phyloP scores from a whole-genome alignment of 2,888 invertebrate species.

The Sphecodes monilicornis region DNA sequence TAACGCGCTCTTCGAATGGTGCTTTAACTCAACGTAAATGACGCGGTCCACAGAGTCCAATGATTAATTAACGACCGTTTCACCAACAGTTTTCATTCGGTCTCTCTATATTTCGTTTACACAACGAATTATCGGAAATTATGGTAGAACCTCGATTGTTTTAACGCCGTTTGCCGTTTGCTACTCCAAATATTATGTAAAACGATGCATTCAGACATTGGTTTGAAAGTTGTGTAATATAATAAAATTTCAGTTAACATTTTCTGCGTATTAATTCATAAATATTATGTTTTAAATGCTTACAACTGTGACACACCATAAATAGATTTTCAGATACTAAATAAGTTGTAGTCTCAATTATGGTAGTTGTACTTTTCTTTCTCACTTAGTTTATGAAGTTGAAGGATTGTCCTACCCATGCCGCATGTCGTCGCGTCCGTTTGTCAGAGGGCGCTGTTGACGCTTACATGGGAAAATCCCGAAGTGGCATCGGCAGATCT shows the following conservation, averaged over 20 bases:
- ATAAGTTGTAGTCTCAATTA: background rate
- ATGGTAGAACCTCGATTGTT: background rate
- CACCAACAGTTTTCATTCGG: conserved; percentile 20
- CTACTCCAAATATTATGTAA: no score
- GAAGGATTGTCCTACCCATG: no score
- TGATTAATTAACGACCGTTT: conserved; percentile 55
- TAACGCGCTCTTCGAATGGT: conserved; percentile 39
- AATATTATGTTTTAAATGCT: background rate
- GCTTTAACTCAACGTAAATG: conserved; percentile 68
- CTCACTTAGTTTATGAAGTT: no score
- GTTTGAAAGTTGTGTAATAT: background rate
- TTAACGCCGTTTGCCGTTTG: no score
- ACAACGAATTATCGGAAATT: background rate
- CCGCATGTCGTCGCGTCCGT: no score
- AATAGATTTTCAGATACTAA: background rate
- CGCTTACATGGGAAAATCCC: no score
- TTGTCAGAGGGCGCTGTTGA: no score
- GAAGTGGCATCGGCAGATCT: no score
- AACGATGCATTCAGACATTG: background rate
- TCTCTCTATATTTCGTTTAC: conserved; percentile 5
- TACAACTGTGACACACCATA: background rate
- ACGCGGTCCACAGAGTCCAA: conserved; percentile 65
- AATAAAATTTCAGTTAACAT: background rate
- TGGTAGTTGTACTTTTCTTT: background rate
- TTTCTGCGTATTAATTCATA: background rate